Evolutionary conservation across 2,113 vertebrate genomes (phyloP), one percentile per base, ranked within the genome.

Genomic region (Casuarius casuarius): DNA sequence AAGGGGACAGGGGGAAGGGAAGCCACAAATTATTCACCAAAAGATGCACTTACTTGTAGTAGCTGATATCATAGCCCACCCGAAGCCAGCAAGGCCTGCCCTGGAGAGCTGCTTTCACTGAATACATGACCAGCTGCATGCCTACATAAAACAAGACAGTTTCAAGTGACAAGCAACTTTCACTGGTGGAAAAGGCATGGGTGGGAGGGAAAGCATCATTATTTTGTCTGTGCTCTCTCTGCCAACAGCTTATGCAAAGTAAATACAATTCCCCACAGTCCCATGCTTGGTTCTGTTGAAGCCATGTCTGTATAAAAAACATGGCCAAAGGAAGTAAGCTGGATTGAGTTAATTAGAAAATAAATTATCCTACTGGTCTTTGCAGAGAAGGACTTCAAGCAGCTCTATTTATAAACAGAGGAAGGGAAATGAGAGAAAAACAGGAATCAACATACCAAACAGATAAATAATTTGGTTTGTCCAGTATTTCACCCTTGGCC

Each of bases 121-220:
- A 99, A 84, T 99, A 99, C 95, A 99, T 82, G 49, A 99, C 98
- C 0, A 98, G 98, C 97, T 99, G 99, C 99, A 99, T 99, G 31
- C 99, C 99, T 99, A 28, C 58, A 89, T 9, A 76, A 95, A 96
- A 97, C 18, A 97, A 94, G 54, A 77, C 7, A 87, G n/a, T 76
- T 74, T 58, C 73, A 92, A 78, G 48, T 56, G 59, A 70, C 20
- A 31, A 59, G 56, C 5, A 9, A 77, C 42, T 54, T 71, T 11
- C 52, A 67, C 46, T 61, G 28, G 38, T 54, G n/a, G 33, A 83
- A 82, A 49, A 85, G 17, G 17, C 7, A 77, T 9, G 9, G 61
- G 9, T 48, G 18, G 33, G 6, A 67, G 7, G 10, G 49, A 73
- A 72, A 86, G 11, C 38, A 83, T 44, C 62, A 13, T 82, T 81